phyloP scores from a whole-genome alignment of 2,797 vertebrate genomes.

The Acanthornis magna region DNA sequence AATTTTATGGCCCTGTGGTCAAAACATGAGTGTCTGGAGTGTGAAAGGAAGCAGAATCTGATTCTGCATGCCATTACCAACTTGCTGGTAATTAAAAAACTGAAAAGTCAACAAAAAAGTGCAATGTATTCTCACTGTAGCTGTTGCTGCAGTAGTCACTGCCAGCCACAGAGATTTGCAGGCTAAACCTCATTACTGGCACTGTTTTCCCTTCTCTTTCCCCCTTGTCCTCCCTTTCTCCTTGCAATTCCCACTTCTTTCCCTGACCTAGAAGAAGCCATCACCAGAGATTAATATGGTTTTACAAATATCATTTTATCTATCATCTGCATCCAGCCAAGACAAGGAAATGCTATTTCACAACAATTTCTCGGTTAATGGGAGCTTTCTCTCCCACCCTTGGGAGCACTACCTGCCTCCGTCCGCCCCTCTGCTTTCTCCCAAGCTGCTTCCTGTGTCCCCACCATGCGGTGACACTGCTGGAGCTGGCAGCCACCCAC shows the following conservation, averaged over 20 bases:
- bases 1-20: slow-evolving; percentile 65
- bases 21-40: slow-evolving; percentile 59
- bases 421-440: neutral
- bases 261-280: neutral
- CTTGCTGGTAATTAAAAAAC: slow-evolving; percentile 55
- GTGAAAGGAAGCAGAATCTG: slow-evolving; percentile 64
- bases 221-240: neutral
- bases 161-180: neutral
- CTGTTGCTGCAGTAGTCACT: neutral
- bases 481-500: neutral
- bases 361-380: fast-evolving
- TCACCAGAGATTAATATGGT: fast-evolving
- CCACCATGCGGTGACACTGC: fast-evolving
- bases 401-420: neutral
- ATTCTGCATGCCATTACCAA: slow-evolving; percentile 58
- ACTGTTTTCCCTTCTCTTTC: neutral
- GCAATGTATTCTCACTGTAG: slow-evolving; percentile 19
- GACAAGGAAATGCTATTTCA: neutral
- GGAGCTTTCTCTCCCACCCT: neutral
- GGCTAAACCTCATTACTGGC: neutral
- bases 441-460: fast-evolving
- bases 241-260: neutral
- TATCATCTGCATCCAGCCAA: neutral
- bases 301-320: neutral
- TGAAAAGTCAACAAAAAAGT: slow-evolving; percentile 63